Evolutionary conservation across 2,113 vertebrate genomes (phyloP).

Genomic region (Zosterops japonicus): DNA sequence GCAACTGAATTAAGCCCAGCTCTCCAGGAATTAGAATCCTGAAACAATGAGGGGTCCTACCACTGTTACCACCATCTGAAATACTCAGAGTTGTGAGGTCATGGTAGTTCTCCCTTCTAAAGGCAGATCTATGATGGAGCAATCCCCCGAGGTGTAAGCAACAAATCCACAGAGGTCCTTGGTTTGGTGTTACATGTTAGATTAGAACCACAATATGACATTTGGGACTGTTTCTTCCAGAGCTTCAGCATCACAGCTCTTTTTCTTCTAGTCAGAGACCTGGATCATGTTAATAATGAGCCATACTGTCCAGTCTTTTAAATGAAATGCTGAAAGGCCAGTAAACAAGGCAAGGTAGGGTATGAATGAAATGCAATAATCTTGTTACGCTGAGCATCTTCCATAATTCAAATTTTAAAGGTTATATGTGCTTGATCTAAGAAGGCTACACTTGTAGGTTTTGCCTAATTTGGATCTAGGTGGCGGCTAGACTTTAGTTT

Average conservation of each 20-base stretch:
- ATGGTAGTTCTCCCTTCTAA: background rate
- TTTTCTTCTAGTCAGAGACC: background rate
- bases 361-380: background rate
- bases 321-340: background rate
- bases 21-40: slow-evolving; percentile 40
- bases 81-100: background rate
- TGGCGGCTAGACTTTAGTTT: background rate
- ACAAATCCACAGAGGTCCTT: background rate
- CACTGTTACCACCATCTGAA: background rate
- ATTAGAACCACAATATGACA: background rate
- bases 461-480: background rate
- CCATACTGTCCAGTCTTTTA: background rate
- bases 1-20: slow-evolving; percentile 24
- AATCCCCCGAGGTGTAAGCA: background rate
- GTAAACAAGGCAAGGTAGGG: background rate
- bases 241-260: background rate
- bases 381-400: background rate
- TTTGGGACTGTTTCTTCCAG: background rate
- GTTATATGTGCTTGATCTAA: background rate
- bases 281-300: background rate
- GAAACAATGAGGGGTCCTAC: accelerated
- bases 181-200: background rate
- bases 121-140: background rate
- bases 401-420: background rate
- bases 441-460: background rate